Conservation (phyloP, 2,888 invertebrate species). For the Oxycera nigricornis region DNA sequence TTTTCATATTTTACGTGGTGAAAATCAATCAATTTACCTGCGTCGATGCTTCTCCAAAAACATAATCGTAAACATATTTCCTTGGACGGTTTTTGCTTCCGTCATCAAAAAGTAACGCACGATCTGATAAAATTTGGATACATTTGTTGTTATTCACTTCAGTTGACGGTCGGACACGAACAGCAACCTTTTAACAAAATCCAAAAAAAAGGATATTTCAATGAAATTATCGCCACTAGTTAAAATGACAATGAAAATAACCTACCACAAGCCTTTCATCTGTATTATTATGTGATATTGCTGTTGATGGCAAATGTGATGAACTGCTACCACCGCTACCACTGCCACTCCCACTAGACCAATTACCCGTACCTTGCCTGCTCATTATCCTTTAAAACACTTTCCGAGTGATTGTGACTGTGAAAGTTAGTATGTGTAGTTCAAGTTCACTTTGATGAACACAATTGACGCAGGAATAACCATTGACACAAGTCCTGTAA, state of each 20-base stretch:
- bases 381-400: conserved; percentile 44
- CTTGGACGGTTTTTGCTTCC: conserved; percentile 73
- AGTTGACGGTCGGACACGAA: conserved; percentile 85
- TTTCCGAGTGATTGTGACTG: too few relatives aligned
- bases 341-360: conserved; percentile 54
- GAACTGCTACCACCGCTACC: conserved; percentile 55
- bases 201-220: background rate
- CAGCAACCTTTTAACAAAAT: conserved; percentile 72
- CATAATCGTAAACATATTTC: conserved; percentile 88
- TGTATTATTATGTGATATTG: conserved; percentile 52
- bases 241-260: background rate
- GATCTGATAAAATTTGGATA: conserved; percentile 60
- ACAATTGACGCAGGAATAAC: background rate
- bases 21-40: too few relatives aligned
- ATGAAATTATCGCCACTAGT: background rate
- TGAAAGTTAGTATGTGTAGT: background rate
- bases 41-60: conserved; percentile 84
- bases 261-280: conserved; percentile 61
- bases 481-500: conserved; percentile 23
- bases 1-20: too few relatives aligned
- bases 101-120: conserved; percentile 61
- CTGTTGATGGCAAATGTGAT: conserved; percentile 54
- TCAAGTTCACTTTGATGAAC: conserved; percentile 15
- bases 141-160: conserved; percentile 70
- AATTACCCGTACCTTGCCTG: conserved; percentile 51